Evolutionary conservation across 2,113 vertebrate species (phyloP), one percentile per base, ranked within the genome.

Genomic region (Chaetorhynchus papuensis): DNA sequence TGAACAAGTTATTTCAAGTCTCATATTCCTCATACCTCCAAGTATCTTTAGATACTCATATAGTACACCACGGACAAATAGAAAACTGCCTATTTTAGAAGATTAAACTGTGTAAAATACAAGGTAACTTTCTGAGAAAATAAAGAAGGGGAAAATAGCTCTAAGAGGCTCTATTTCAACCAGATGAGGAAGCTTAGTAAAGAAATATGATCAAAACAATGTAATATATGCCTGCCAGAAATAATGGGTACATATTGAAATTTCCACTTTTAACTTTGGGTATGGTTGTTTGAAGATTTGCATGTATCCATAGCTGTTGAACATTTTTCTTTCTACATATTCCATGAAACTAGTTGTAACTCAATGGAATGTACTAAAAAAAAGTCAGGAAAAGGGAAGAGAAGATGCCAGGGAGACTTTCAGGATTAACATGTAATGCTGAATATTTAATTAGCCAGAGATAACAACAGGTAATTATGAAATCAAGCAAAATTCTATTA

Each of bases 391-490:
- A 30, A 52, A 45, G 37, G 65, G 59, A 90, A 76, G 42, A 72
- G 20, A 83, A 3, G 4, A 24, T 80, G 12, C 16, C 31, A 85
- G 81, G 17, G 42, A 94, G 64, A 88, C 13, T 70, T 93, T 70
- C 24, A 88, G 60, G 41, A 78, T 90, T 92, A 95, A 63, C 42
- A 45, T 10, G 22, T 61, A 63, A 21, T 82, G 45, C 28, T 94
- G 94, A 93, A 95, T 95, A 96, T 95, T 93, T 95, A 95, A 96
- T 95, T 95, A 95, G 9, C 30, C 54, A 21, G 14, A 23, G 68
- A 95, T 91, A 95, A 97, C 81, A 97, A 95, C 80, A 97, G 63
- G 77, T 94, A 86, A 94, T 95, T 96, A 95, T 75, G 57, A 97
- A 97, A 97, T 96, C 50, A 90, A 92, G 76, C 20, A 45, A 76